These are phyloP conservation scores for Brachionus plicatilis DNA, from an alignment of 1,140 invertebrate genomes.

Conservation along the genomic window DNA sequence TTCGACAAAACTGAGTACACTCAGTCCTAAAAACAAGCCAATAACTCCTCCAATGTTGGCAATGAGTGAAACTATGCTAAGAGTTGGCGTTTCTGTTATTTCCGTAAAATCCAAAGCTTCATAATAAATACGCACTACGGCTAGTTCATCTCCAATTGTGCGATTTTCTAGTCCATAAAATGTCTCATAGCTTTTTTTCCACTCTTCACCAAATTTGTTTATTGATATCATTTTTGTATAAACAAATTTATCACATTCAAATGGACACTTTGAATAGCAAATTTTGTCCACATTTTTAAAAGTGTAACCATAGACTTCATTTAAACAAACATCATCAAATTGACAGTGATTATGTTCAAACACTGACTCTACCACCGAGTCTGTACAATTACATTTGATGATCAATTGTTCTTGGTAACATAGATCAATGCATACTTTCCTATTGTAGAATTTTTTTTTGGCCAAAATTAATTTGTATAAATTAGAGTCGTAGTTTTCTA, in stretches of 20 bases:
- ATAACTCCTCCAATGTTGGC: not conserved
- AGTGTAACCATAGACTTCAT: not conserved
- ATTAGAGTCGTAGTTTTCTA: not conserved
- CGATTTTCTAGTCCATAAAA: not conserved
- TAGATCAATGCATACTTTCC: not conserved
- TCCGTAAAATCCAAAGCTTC: constrained; percentile 11
- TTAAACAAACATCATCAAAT: not conserved
- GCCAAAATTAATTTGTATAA: not conserved
- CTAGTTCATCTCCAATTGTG: not conserved
- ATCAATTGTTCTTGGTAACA: not conserved
- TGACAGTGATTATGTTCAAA: not conserved
- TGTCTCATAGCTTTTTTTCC: not conserved
- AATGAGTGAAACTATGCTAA: not conserved
- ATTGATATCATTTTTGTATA: not conserved
- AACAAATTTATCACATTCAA: not conserved
- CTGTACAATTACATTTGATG: not conserved
- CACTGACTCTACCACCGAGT: not conserved
- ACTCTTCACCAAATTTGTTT: not conserved
- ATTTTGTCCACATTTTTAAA: not conserved
- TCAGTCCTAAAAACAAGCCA: constrained; percentile 4
- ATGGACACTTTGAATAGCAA: not conserved
- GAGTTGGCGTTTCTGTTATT: not conserved
- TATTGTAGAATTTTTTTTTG: not conserved
- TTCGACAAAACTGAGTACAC: not conserved
- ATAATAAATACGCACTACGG: not conserved